These are phyloP conservation scores for Glossosoma conforme DNA, from an alignment of 1,140 invertebrate species.

Conservation along the genomic window DNA sequence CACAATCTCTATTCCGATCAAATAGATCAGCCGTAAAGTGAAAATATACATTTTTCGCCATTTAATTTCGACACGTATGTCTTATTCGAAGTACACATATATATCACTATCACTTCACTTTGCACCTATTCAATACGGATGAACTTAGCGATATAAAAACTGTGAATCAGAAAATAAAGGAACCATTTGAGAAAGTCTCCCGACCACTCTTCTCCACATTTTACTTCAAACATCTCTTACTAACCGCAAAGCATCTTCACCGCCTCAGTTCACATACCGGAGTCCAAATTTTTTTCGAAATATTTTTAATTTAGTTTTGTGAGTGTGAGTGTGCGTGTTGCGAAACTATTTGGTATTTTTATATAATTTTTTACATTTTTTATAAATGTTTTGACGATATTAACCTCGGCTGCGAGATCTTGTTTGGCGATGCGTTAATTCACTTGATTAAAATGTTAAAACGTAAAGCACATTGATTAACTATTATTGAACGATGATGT, in stretches of 20 bases:
- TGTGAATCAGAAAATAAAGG: conserved; percentile 29
- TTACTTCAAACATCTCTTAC: too few species aligned
- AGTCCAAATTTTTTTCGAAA: too few species aligned
- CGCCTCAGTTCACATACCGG: too few species aligned
- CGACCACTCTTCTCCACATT: too few species aligned
- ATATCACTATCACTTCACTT: conserved; percentile 20
- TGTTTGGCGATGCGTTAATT: conserved; percentile 4
- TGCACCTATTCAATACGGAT: conserved; percentile 8
- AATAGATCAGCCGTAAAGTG: too few species aligned
- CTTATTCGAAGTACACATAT: background rate
- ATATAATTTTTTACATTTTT: background rate
- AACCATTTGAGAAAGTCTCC: conserved; percentile 16
- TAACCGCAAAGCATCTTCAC: background rate
- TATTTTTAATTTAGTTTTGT: too few species aligned
- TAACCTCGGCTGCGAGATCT: background rate
- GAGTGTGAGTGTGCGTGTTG: too few species aligned
- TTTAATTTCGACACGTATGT: background rate
- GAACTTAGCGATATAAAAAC: conserved; percentile 16
- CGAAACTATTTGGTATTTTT: background rate
- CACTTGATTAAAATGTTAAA: background rate
- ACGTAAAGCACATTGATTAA: conserved; percentile 22
- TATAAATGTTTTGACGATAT: background rate
- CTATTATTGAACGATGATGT: conserved; percentile 89
- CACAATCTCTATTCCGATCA: too few species aligned
- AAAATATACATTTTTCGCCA: background rate